Percentiles rank a stretch among this genome's conserved stretches.
Conservation (phyloP, 2,888 invertebrate genomes). For the Sinopyrophorus schimmeli region DNA sequence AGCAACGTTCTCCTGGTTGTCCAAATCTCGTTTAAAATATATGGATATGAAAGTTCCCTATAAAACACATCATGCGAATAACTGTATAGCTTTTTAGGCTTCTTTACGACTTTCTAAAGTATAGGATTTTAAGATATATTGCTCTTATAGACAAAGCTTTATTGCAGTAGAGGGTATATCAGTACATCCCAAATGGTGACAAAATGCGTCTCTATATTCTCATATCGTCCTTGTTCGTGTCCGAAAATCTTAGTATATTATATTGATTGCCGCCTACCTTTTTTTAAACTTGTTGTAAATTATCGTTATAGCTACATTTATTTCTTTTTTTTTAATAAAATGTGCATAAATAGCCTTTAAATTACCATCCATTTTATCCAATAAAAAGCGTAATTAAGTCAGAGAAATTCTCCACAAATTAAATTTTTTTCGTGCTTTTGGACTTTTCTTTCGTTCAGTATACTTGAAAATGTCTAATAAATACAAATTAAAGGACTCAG, state of each 20-base stretch:
- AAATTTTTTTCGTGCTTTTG: no score
- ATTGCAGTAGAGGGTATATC: conserved; percentile 44
- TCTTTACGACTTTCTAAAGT: conserved; percentile 55
- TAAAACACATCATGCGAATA: conserved; percentile 50
- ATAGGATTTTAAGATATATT: conserved; percentile 54
- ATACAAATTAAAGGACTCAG: no score
- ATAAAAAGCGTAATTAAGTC: no score
- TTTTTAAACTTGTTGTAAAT: no score
- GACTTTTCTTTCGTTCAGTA: no score
- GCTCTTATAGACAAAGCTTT: conserved; percentile 55
- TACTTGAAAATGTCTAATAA: no score
- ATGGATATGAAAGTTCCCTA: conserved; percentile 46
- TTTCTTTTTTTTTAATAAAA: no score
- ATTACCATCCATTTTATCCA: no score
- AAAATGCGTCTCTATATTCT: conserved; percentile 50
- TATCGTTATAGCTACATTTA: no score
- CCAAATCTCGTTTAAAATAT: conserved; percentile 48
- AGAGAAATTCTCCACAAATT: no score
- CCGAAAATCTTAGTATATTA: conserved; percentile 27
- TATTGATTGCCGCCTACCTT: no score
- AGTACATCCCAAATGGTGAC: conserved; percentile 49
- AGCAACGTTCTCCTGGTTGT: conserved; percentile 39
- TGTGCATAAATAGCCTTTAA: no score
- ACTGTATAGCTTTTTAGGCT: conserved; percentile 51
- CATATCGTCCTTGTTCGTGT: conserved; percentile 43